Evolutionary conservation across 2,888 invertebrate genomes (phyloP), one percentile per base, ranked within the genome.

Genomic region (Sinotaia quadrata): DNA sequence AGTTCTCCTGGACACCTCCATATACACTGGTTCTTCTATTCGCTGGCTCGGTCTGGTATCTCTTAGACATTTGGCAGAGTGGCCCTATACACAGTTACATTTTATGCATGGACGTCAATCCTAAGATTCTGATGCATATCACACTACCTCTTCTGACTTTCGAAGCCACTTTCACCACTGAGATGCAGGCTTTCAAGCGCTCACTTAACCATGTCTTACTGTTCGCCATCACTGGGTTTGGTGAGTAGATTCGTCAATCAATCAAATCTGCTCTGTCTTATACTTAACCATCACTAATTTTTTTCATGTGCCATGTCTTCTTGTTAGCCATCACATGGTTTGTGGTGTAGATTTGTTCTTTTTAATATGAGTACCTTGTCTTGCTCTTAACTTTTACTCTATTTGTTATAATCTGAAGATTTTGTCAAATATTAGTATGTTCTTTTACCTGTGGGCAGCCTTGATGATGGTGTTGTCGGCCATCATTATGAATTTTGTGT

Each of bases 161-260:
- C 21, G 34, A 63, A 12, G 51, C 63, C 52, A 63, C 63, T 29
- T 63, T 54, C 54, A 52, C 29, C 24, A 36, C 29, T 3, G 63
- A 63, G 63, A 63, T 52, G 21, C 54, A 54, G 41, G 31, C 41
- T 8, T 63, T 63, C 63, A 63, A 63, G 63, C 49, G 29, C 29
- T 52, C 63, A n/a, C 37, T 63, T 24, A 63, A 63, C 54, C 63
- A 52, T 33, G 63, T 63, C 12, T 54, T 63, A n/a, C 34, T 63
- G 10, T 31, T 63, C n/a, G 63, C 54, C 4, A 54, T 63, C 36
- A 52, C 52, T 1, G 52, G 52, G 18, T 63, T 34, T 18, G 27
- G 63, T 63, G 18, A 37, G 63, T 37, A 24, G 0, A 8, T 27
- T 31, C 15, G 29, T 33, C 27, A n/a, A 4, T 10, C 8, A 3